Evolutionary conservation across 2,113 vertebrate genomes (phyloP).

Genomic region (Empidonax traillii): DNA sequence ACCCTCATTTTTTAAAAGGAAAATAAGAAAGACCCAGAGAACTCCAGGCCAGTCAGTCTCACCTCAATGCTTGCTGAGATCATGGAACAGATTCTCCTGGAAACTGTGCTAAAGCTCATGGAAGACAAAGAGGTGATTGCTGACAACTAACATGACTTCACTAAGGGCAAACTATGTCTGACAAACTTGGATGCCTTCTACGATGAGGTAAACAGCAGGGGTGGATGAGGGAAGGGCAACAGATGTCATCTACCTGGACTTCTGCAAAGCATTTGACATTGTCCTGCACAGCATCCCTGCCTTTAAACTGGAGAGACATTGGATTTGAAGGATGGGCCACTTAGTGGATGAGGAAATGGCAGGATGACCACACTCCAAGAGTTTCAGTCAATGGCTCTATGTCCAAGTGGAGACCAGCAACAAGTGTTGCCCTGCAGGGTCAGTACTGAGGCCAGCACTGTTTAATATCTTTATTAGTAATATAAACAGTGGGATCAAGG

Average conservation of each 20-base stretch:
- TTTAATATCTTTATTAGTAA: background rate
- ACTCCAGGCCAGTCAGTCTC: background rate
- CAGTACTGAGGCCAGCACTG: background rate
- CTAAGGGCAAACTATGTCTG: background rate
- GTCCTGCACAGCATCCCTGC: background rate
- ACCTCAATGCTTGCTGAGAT: background rate
- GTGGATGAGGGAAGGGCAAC: background rate
- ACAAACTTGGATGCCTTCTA: background rate
- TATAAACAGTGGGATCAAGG: background rate
- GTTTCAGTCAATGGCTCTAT: background rate
- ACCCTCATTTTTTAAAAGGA: background rate
- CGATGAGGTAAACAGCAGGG: background rate
- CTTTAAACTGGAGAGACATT: background rate
- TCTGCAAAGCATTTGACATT: background rate
- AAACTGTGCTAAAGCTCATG: background rate
- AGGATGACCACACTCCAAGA: background rate
- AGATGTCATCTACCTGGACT: background rate
- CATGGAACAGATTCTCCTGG: background rate
- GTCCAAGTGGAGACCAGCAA: too few species aligned
- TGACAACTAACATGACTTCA: background rate
- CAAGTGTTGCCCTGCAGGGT: too few species aligned
- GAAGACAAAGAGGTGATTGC: background rate
- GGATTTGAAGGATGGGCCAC: too few species aligned
- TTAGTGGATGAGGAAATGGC: background rate
- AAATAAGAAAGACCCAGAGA: background rate